These are phyloP conservation scores for Pseudanteris insignis DNA, from an alignment of 2,888 invertebrate species.

Conservation along the genomic window DNA sequence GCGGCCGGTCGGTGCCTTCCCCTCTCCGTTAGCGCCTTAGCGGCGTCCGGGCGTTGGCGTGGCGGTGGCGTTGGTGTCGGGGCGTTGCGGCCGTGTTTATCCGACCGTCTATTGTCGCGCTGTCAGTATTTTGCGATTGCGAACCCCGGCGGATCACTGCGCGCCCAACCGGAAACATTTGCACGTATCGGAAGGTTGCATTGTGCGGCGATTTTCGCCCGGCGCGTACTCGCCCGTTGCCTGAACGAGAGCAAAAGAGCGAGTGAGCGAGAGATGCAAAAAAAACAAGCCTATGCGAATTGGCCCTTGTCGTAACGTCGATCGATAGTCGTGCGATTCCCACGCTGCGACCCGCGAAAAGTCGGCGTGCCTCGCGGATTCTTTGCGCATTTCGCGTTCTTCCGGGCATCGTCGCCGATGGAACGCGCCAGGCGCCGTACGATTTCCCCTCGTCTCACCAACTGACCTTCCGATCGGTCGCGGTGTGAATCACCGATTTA, in stretches of 20 bases:
- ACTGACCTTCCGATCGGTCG: no score
- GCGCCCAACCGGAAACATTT: conserved; percentile 60
- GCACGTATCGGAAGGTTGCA: conserved; percentile 59
- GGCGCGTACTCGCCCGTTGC: conserved; percentile 46
- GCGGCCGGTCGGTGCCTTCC: no score
- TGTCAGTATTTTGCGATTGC: conserved; percentile 64
- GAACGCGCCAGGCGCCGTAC: no score
- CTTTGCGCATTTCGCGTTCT: background rate
- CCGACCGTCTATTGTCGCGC: conserved; percentile 55
- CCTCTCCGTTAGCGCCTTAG: conserved; percentile 63
- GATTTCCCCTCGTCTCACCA: no score
- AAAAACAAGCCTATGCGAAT: conserved; percentile 28
- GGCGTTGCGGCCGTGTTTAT: conserved; percentile 50
- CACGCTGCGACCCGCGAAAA: conserved; percentile 7
- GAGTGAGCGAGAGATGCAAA: no score
- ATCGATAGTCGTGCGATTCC: conserved; percentile 29
- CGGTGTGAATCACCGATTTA: no score
- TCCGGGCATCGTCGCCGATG: background rate
- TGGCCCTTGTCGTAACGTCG: conserved; percentile 3
- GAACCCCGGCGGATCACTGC: conserved; percentile 55
- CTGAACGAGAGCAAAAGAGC: no score
- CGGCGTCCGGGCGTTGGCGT: conserved; percentile 62
- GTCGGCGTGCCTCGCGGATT: no score
- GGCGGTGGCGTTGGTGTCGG: conserved; percentile 60
- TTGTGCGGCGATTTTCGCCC: conserved; percentile 51